Conservation (phyloP, 2,888 invertebrate genomes). For the Cosmia trapezina region DNA sequence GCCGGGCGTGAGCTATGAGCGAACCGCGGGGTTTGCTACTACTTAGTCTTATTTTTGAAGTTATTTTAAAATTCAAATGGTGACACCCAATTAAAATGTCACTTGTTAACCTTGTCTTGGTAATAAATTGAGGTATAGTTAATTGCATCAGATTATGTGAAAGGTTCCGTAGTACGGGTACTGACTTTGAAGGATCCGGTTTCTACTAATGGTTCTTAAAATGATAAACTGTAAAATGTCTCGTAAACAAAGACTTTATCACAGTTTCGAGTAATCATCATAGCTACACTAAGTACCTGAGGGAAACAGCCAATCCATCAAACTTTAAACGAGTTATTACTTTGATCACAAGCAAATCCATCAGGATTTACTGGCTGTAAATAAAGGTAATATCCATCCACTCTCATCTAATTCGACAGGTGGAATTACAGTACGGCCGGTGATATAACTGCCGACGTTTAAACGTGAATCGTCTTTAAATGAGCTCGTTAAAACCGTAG, state of each 20-base stretch:
- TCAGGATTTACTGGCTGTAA: slow-evolving; percentile 43
- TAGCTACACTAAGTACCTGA: neutral
- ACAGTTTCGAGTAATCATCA: neutral
- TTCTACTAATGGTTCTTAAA: slow-evolving; percentile 1
- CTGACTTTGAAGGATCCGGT: no score
- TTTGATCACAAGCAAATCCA: slow-evolving; percentile 47
- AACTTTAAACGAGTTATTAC: slow-evolving; percentile 47
- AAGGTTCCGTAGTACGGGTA: neutral
- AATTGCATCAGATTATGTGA: no score
- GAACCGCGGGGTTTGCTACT: neutral
- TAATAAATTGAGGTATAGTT: neutral
- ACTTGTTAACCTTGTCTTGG: no score
- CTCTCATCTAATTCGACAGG: slow-evolving; percentile 34
- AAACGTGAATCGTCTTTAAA: slow-evolving; percentile 19
- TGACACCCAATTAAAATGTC: neutral
- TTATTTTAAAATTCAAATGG: neutral
- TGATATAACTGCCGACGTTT: slow-evolving; percentile 8
- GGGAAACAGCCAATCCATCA: slow-evolving; percentile 23
- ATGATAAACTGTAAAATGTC: slow-evolving; percentile 11
- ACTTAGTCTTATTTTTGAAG: neutral
- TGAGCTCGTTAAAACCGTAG: slow-evolving; percentile 24
- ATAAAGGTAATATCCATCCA: slow-evolving; percentile 31
- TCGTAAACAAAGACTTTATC: neutral
- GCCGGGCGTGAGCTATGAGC: slow-evolving; percentile 34
- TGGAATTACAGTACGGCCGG: slow-evolving; percentile 14